Percentiles rank a stretch among this genome's conserved stretches.
These are phyloP conservation scores for Eulithis prunata DNA, from an alignment of 2,888 invertebrate genomes.

Conservation along the genomic window DNA sequence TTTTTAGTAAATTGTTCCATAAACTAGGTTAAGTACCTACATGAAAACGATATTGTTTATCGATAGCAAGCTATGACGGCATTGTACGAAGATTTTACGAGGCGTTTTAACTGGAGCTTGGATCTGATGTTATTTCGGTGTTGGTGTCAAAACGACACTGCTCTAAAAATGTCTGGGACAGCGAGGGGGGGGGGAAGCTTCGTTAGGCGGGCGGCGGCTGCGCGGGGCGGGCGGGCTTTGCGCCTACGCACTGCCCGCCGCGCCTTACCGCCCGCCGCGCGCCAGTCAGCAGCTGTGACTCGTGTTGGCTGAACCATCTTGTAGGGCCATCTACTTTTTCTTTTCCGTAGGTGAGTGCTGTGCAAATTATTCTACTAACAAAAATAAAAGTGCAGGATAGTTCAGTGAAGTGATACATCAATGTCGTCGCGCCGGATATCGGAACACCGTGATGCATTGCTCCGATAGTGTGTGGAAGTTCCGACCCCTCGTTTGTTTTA, in stretches of 20 bases:
- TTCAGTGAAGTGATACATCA: constrained; percentile 75
- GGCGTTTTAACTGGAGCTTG: constrained; percentile 69
- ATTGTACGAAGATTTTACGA: constrained; percentile 54
- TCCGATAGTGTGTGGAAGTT: constrained; percentile 42
- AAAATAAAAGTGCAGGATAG: constrained; percentile 48
- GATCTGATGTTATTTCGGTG: constrained; percentile 80
- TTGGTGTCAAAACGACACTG: constrained; percentile 82
- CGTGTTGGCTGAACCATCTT: constrained; percentile 87
- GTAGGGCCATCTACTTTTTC: constrained; percentile 82
- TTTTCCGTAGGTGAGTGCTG: constrained; percentile 79
- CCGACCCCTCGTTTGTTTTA: constrained; percentile 32
- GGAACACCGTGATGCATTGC: constrained; percentile 55
- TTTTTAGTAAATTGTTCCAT: neutral
- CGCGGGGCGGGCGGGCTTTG: constrained; percentile 52
- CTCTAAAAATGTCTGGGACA: constrained; percentile 77
- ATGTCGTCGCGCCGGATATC: constrained; percentile 48
- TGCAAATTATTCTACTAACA: constrained; percentile 56
- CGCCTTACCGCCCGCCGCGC: constrained; percentile 80
- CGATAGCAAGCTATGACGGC: constrained; percentile 44
- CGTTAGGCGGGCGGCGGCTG: constrained; percentile 46
- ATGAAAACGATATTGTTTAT: constrained; percentile 15
- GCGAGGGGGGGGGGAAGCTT: constrained; percentile 47
- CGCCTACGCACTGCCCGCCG: constrained; percentile 77
- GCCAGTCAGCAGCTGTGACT: constrained; percentile 83
- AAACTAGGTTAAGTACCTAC: neutral